Evolutionary conservation across 2,113 vertebrate genomes (phyloP), one percentile per base, ranked within the genome.

Genomic region (Malurus alboscapulatus): DNA sequence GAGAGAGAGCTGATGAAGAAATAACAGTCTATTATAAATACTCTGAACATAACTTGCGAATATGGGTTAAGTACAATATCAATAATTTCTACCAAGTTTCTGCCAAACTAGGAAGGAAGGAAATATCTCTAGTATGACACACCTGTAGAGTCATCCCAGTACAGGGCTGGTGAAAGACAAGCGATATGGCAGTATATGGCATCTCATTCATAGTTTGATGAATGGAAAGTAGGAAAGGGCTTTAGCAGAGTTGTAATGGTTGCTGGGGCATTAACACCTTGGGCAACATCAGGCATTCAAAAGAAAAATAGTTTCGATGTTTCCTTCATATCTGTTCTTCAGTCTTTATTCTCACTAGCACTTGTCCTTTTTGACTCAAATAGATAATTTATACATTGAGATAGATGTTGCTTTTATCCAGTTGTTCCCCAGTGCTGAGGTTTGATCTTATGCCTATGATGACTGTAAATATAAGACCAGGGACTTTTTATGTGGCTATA

Each of bases 61-160:
- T 51, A 98, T 36, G 98, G 93, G 81, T 98, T 98, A 80, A 98
- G 97, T 67, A 98, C 88, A 32, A 97, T 97, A 90, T 97, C 96
- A 36, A 97, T 96, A 2, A 95, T 98, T 97, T 98, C 98, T 94
- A 98, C 96, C 6, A 98, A 94, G 88, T 98, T 98, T 98, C 97
- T 55, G 98, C 98, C 80, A 98, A 97, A 92, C 98, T 96, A 10
- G 97, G 97, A 50, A 34, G 34, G n/a, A 34, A 34, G 34, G 96
- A 73, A 98, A 97, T 42, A 97, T 97, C 65, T 98, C 96, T 71
- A 98, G 97, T 86, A 97, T 98, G 67, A 98, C 87, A 72, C 97
- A 98, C 14, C 97, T 98, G 63, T 29, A 93, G 69, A 88, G 55
- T 63, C 30, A 50, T 25, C n/a, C 10, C 21, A 34, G 30, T 26